Evolutionary conservation across 2,113 vertebrate genomes (phyloP), one percentile per base, ranked within the genome.

Genomic region (Calonectris borealis): DNA sequence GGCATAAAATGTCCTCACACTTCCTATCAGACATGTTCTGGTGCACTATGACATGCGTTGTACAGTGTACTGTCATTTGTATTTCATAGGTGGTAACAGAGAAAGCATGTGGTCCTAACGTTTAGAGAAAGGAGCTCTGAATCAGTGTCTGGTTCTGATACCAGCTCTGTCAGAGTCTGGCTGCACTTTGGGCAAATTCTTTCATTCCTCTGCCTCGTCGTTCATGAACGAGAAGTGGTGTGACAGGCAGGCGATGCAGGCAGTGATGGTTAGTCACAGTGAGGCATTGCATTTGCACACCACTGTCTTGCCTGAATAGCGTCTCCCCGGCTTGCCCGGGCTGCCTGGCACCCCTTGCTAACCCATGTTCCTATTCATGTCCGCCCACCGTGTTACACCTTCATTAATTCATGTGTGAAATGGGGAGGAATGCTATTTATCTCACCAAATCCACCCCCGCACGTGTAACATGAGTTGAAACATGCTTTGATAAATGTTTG

Each of bases 251-350:
- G 66, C 7, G 19, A 29, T 34, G n/a, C 36, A 73, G 81, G 55
- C 88, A 34, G 42, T 34, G 80, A 9, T 24, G 16, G 31, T 25
- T 42, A 34, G 46, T 54, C 20, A 11, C 19, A 13, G 36, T 1
- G 27, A 69, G 44, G 29, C 27, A 32, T 6, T 1, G 3, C 5
- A 7, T 48, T 71, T 66, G 26, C 6, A 4, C 1, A 1, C 25
- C 0, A 1, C 19, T 57, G 3, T 21, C 72, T 20, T 55, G n/a
- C 44, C 61, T 51, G 20, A 13, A 13, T 5, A 31, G 31, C 7
- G 1, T 66, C n/a, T 75, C 18, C 40, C 27, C 86, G 71, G n/a
- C 52, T 58, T 40, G 20, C 52, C 24, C 2, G 12, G 42, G 29
- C 71, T 88, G 75, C 61, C 76, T 68, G 71, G 31, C 46, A 40